These are phyloP conservation scores for Neogobius melanostomus DNA, from an alignment of 2,113 vertebrate genomes.

Conservation along the genomic window DNA sequence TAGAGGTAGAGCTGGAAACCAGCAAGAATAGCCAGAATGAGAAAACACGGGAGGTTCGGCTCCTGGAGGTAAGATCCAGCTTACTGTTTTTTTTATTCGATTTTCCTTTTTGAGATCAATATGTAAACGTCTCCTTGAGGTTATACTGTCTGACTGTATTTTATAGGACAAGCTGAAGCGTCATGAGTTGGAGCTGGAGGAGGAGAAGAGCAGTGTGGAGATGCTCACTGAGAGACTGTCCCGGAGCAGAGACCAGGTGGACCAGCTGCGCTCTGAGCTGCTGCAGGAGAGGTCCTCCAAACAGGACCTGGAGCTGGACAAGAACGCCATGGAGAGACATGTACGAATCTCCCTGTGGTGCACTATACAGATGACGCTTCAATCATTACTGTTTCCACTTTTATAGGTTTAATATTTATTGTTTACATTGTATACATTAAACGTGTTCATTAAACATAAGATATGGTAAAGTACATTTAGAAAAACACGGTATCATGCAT, in stretches of 20 bases:
- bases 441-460: too few relatives aligned
- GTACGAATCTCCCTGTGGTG: slow-evolving; percentile 54
- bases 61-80: slow-evolving; percentile 80
- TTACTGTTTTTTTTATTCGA: neutral
- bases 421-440: too few relatives aligned
- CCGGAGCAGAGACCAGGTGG: slow-evolving; percentile 90
- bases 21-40: slow-evolving; percentile 83
- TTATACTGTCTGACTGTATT: neutral
- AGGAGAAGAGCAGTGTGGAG: slow-evolving; percentile 85
- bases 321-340: slow-evolving; percentile 91
- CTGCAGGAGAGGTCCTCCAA: slow-evolving; percentile 89
- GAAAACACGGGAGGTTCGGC: slow-evolving; percentile 81
- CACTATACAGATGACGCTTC: neutral
- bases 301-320: slow-evolving; percentile 95
- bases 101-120: neutral
- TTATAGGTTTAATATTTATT: too few relatives aligned
- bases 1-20: slow-evolving; percentile 84
- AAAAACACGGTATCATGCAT: too few relatives aligned
- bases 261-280: slow-evolving; percentile 89
- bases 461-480: too few relatives aligned
- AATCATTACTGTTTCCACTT: neutral
- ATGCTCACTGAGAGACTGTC: slow-evolving; percentile 85
- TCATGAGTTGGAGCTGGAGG: slow-evolving; percentile 87
- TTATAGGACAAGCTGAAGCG: slow-evolving; percentile 84
- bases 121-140: neutral